These are phyloP conservation scores for Xylota sylvarum DNA, from an alignment of 2,888 invertebrate genomes.

Conservation along the genomic window DNA sequence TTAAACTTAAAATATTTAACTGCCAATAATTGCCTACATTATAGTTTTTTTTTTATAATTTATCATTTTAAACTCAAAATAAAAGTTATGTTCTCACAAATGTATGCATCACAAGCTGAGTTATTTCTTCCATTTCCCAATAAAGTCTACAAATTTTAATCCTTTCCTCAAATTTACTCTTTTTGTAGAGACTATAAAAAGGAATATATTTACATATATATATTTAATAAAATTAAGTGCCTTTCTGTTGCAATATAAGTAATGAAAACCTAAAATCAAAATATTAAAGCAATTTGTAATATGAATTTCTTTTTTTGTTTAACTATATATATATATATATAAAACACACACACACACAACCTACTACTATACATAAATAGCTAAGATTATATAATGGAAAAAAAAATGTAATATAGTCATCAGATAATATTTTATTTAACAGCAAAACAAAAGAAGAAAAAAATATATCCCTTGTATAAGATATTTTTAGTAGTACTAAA, in stretches of 20 bases:
- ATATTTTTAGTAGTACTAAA: conserved; percentile 65
- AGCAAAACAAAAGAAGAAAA: conserved; percentile 50
- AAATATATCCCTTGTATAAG: conserved; percentile 68
- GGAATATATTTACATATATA: conserved; percentile 5
- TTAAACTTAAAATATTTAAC: not conserved
- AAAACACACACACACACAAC: conserved; percentile 26
- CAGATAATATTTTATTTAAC: conserved; percentile 68
- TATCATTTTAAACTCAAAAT: not conserved
- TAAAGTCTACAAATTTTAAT: conserved; percentile 1
- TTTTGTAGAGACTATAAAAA: conserved; percentile 28
- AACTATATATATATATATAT: conserved; percentile 9
- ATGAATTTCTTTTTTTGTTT: conserved; percentile 34
- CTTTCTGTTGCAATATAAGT: conserved; percentile 72
- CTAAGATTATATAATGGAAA: conserved; percentile 39
- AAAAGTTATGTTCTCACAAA: conserved; percentile 36
- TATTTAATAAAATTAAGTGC: conserved; percentile 67
- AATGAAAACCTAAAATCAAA: conserved; percentile 59
- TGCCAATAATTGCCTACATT: conserved; percentile 23
- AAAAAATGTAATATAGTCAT: conserved; percentile 73
- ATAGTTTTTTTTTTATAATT: not conserved
- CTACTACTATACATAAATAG: conserved; percentile 53
- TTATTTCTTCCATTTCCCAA: not conserved
- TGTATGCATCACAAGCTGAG: conserved; percentile 61
- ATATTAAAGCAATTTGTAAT: conserved; percentile 49
- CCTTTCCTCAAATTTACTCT: conserved; percentile 19